Percentiles rank a stretch among this genome's conserved stretches.
Evolutionary conservation across 2,797 vertebrate species (phyloP).

Genomic region (Nannoperca obscura): DNA sequence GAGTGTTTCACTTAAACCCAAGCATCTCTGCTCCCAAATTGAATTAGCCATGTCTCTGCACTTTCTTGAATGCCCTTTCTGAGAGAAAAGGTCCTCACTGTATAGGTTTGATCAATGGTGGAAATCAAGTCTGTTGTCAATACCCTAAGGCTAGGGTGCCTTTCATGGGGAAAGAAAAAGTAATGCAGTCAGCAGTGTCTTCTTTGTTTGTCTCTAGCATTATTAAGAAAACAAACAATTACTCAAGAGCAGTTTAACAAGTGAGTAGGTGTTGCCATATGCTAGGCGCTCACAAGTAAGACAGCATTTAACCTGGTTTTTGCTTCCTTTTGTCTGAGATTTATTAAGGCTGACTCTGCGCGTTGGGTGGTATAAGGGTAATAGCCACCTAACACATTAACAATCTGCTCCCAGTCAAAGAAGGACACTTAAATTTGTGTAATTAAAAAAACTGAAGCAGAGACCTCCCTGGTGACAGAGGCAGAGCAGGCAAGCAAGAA

Average conservation of each 20-base stretch:
- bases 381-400: constrained; percentile 68
- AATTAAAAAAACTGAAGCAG: constrained; percentile 71
- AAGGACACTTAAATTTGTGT: constrained; percentile 68
- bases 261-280: constrained; percentile 74
- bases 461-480: constrained; percentile 52
- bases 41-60: constrained; percentile 77
- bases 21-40: constrained; percentile 77
- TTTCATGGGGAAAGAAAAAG: constrained; percentile 37
- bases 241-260: constrained; percentile 65
- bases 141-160: constrained; percentile 47
- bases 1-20: constrained; percentile 76
- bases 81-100: constrained; percentile 59
- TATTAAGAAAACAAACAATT: constrained; percentile 55
- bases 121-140: constrained; percentile 73
- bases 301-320: constrained; percentile 68
- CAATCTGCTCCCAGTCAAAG: constrained; percentile 72
- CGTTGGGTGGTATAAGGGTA: constrained; percentile 68
- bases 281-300: constrained; percentile 49
- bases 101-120: constrained; percentile 70
- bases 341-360: constrained; percentile 71
- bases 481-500: constrained; percentile 63
- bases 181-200: constrained; percentile 35
- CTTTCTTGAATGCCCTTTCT: constrained; percentile 72
- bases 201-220: constrained; percentile 36
- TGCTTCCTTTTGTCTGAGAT: constrained; percentile 70